A percentile compares a stretch with the other conserved stretches of the same genome.
phyloP scores from a whole-genome alignment of 2,797 vertebrate genomes.

The Gobionotothen gibberifrons region DNA sequence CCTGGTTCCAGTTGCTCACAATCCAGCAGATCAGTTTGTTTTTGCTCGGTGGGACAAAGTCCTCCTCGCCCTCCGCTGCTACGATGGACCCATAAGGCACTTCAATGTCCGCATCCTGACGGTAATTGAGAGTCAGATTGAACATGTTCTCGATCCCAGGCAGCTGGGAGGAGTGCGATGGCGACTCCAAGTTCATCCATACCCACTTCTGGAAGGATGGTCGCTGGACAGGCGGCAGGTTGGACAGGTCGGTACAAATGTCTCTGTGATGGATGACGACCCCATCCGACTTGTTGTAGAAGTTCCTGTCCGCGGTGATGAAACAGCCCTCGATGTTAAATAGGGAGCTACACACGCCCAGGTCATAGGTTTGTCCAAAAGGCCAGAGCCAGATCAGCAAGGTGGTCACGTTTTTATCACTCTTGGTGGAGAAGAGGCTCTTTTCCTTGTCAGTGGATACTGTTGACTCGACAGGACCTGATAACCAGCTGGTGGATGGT shows the following conservation, averaged over 20 bases:
- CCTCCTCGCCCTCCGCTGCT: conserved; percentile 86
- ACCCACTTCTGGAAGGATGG: conserved; percentile 98
- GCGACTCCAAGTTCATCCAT: conserved; percentile 98
- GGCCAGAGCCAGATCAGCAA: conserved; percentile 98
- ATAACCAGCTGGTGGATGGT: conserved; percentile 95
- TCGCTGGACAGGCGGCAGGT: conserved; percentile 91
- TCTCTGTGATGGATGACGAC: conserved; percentile 96
- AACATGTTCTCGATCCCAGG: conserved; percentile 94
- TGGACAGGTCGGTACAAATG: conserved; percentile 93
- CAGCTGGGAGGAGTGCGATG: conserved; percentile 94
- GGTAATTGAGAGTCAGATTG: conserved; percentile 97
- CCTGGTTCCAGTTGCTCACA: conserved; percentile 98
- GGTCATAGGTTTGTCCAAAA: conserved; percentile 94
- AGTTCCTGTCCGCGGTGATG: conserved; percentile 92
- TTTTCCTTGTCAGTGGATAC: conserved; percentile 92
- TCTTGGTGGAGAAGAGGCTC: conserved; percentile 90
- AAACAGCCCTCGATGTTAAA: conserved; percentile 95
- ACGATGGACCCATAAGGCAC: conserved; percentile 97
- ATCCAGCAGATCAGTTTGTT: conserved; percentile 98
- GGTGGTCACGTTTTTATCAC: conserved; percentile 92
- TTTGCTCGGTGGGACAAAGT: conserved; percentile 93
- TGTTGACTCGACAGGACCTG: conserved; percentile 92
- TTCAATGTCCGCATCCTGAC: conserved; percentile 95
- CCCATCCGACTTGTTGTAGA: conserved; percentile 94
- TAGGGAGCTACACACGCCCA: conserved; percentile 90